Evolutionary conservation across 2,888 invertebrate genomes (phyloP), one percentile per base, ranked within the genome.

Genomic region (Eledona agricola): DNA sequence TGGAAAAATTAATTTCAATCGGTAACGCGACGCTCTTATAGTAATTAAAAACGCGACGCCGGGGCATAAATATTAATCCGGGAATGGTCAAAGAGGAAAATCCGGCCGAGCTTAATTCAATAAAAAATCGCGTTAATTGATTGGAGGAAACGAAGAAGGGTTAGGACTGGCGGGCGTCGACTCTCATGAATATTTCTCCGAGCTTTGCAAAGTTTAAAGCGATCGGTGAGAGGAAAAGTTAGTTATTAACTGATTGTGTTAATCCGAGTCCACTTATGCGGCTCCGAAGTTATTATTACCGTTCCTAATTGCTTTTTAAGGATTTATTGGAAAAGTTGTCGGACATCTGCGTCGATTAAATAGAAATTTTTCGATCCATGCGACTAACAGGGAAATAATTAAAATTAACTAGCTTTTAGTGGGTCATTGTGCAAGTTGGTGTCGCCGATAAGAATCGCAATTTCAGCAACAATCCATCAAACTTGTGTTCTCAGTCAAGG

Each of bases 371-470:
- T 29, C 7, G 15, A 34, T 45, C 46, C 43, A 40, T 32, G 28
- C 22, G 57, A 59, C 63, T 57, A 60, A 59, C 59, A 59, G 55
- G 58, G 60, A 62, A 64, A 64, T 64, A 58, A 64, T 59, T 62
- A 55, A 59, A 64, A 60, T 60, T 58, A 62, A 64, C 60, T 57
- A 58, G 52, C 38, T 58, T 62, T 57, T 60, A 26, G 16, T 37
- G 9, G 13, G 11, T 12, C 35, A 9, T n/a, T 13, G 12, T 29
- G 12, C 13, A 1, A n/a, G 2, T 2, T 11, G 3, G 4, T 10
- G 13, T n/a, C n/a, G n/a, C n/a, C n/a, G n/a, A n/a, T n/a, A n/a
- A n/a, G n/a, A n/a, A n/a, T n/a, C n/a, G n/a, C n/a, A n/a, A n/a
- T n/a, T n/a, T n/a, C n/a, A n/a, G n/a, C n/a, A n/a, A n/a, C n/a